Conservation (phyloP, 2,888 invertebrate genomes). For the Thymelicus sylvestris region DNA sequence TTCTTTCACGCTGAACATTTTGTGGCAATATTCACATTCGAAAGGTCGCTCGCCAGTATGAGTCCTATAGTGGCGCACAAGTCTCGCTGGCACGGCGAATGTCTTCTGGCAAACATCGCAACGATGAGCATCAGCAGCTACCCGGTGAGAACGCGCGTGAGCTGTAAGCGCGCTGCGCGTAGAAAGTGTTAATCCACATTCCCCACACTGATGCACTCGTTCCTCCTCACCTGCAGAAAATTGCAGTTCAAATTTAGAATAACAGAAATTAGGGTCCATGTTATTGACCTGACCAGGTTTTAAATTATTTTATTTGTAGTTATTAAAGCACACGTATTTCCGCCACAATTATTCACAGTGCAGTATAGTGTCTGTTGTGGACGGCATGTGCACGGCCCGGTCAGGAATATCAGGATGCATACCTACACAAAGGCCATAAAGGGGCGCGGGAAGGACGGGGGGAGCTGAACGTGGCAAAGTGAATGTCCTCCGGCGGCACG, state of each 20-base stretch:
- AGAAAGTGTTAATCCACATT: constrained; percentile 90
- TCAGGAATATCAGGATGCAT: constrained; percentile 81
- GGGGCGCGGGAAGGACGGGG: constrained; percentile 51
- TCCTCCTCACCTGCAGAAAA: constrained; percentile 81
- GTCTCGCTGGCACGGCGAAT: constrained; percentile 94
- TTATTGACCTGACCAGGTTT: constrained; percentile 24
- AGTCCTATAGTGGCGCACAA: constrained; percentile 93
- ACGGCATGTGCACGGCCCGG: constrained; percentile 66
- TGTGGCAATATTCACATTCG: constrained; percentile 96
- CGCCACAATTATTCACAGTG: constrained; percentile 72
- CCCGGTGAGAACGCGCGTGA: constrained; percentile 83
- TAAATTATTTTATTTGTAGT: constrained; percentile 34
- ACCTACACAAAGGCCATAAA: constrained; percentile 61
- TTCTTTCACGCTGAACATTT: constrained; percentile 96
- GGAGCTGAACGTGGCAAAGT: constrained; percentile 62
- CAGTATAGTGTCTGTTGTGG: constrained; percentile 76
- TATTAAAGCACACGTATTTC: constrained; percentile 47
- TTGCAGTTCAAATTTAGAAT: constrained; percentile 60
- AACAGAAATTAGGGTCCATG: constrained; percentile 54
- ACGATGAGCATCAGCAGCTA: constrained; percentile 89
- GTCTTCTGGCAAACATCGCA: constrained; percentile 96
- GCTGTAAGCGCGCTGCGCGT: constrained; percentile 91
- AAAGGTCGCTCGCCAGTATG: constrained; percentile 97
- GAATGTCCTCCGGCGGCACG: constrained; percentile 67
- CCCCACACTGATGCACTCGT: constrained; percentile 85